phyloP scores from a whole-genome alignment of 2,113 vertebrate genomes.

The Thamnophis sirtalis region DNA sequence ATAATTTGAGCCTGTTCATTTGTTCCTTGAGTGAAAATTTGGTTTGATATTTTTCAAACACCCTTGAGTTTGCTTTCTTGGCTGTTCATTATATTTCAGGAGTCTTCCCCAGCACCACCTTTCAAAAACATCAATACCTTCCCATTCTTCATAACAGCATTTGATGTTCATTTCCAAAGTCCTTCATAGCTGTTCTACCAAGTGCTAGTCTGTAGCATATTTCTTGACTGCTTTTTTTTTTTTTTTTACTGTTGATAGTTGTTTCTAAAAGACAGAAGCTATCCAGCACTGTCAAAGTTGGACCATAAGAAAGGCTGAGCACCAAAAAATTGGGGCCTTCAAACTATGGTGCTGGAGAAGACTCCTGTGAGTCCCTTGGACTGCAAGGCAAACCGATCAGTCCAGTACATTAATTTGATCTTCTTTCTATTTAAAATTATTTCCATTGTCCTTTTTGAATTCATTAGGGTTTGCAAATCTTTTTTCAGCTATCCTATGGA shows the following conservation, averaged over 20 bases:
- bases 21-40: neutral
- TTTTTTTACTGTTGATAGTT: neutral
- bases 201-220: neutral
- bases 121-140: neutral
- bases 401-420: neutral
- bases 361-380: too few species aligned
- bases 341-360: too few species aligned
- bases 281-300: neutral
- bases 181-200: neutral
- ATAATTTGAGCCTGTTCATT: neutral
- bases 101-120: neutral
- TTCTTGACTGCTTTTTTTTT: neutral
- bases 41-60: neutral
- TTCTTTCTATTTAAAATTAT: neutral
- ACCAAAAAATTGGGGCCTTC: too few species aligned
- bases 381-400: too few species aligned
- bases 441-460: neutral
- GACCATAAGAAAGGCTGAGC: too few species aligned
- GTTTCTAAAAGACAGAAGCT: neutral
- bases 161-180: neutral
- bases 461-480: neutral
- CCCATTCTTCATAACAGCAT: neutral
- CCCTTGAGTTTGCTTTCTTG: neutral
- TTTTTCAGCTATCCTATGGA: neutral
- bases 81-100: neutral